Evolutionary conservation across 2,888 invertebrate genomes (phyloP), one percentile per base, ranked within the genome.

Genomic region (Scrobipalpa costella): DNA sequence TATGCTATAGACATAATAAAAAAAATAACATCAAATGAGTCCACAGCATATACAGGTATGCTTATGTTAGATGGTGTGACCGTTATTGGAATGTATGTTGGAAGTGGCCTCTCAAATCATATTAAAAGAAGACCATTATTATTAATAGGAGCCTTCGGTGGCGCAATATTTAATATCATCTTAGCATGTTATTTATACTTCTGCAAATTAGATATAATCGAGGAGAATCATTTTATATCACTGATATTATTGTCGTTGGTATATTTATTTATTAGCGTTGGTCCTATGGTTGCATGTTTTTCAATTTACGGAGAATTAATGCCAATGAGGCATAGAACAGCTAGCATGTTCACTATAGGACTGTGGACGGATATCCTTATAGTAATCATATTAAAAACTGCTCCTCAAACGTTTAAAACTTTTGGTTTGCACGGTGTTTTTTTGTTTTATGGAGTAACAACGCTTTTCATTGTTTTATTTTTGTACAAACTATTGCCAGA

Each of bases 21-120:
- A n/a, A 69, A 77, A 67, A 81, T 86, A 34, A 83, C 84, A 0
- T 65, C 68, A 7, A 77, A 74, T 27, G 81, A 85, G 64, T 67
- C 69, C 1, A 74, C 78, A 0, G 82, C 84, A 0, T 84, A 82
- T 19, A 77, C 71, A 5, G 82, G 78, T 5, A 86, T 86, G 86
- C 72, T 86, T 8, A 76, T 86, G 61, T 71, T 86, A 60, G 86
- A 86, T 44, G 85, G 81, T 5, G 75, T 85, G 0, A 86, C 84
- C 9, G 79, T 86, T 52, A 66, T 80, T 1, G 81, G 83, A 6
- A 81, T 81, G 79, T 85, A 84, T 70, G 38, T 78, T 19, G 86
- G 85, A 13, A 80, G 85, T 71, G 70, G 73, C 49, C 64, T 82
- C 47, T 72, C 80, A n/a, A 83, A 75, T 66, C 69, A 78, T 66